Evolutionary conservation across 1,140 invertebrate genomes (phyloP), one percentile per base, ranked within the genome.

Genomic region (Augochlora pura): DNA sequence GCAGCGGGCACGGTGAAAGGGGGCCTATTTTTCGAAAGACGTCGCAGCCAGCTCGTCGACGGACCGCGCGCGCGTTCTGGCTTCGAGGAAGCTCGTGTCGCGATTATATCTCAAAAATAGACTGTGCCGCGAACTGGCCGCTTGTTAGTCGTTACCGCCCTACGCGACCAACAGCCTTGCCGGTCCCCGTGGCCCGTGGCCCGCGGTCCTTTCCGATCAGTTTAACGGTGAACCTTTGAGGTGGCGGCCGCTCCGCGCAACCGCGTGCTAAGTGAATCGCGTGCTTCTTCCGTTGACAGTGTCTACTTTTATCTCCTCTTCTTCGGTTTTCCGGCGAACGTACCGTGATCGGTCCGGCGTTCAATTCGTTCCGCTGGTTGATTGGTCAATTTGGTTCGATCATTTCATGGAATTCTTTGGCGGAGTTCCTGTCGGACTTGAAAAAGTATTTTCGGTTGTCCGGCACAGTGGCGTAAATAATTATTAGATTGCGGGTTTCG

Each of bases 51-150:
- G 54, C 42, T 62, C 54, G 78, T 46, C 39, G 60, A 9, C 12
- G 27, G 25, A 38, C 49, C 39, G 39, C 49, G 65, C 14, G 27
- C 73, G 64, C 59, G 80, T 63, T 77, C 59, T 64, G 23, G 57
- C 42, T 80, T 84, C 62, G 71, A 77, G 59, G 83, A 85, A 86
- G 73, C 79, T 54, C 70, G 70, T 73, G 78, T 85, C 74, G 74
- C 62, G 78, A 86, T 86, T 85, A 82, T 84, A 82, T 64, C 74
- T 63, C 85, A 86, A 86, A 86, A 86, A 85, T 86, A 86, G 84
- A 68, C 46, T 32, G 74, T 46, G 59, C 73, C 73, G 77, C 71
- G 71, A 71, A 83, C 65, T 32, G 57, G 32, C 14, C n/a, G 68
- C 66, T 83, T 70, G 77, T 78, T 81, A 85, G 77, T 86, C 84